Evolutionary conservation across 1,140 invertebrate species (phyloP).

Genomic region (Heliconius melpomene): DNA sequence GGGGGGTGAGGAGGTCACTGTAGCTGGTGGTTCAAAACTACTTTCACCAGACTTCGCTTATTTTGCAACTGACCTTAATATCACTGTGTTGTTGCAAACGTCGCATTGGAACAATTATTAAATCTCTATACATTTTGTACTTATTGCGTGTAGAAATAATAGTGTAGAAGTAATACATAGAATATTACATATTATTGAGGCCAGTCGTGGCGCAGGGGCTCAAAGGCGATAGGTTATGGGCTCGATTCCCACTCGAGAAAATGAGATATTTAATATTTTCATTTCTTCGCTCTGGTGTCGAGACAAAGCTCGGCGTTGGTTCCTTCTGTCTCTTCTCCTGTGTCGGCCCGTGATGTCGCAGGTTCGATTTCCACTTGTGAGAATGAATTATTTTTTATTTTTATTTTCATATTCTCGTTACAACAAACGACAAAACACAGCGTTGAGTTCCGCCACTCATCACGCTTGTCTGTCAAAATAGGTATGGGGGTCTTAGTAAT

Average conservation of each 20-base stretch:
- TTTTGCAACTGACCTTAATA: slow-evolving; percentile 71
- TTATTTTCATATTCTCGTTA: not conserved
- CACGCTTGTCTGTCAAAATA: not conserved
- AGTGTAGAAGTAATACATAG: too few species aligned
- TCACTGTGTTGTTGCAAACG: slow-evolving; percentile 52
- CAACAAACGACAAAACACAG: not conserved
- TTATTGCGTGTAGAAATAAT: slow-evolving; percentile 27
- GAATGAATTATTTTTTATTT: too few species aligned
- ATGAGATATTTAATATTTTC: too few species aligned
- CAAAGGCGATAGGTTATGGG: too few species aligned
- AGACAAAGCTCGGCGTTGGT: too few species aligned
- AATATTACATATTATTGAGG: too few species aligned
- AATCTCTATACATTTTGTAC: slow-evolving; percentile 46
- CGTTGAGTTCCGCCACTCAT: not conserved
- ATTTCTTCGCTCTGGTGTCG: too few species aligned
- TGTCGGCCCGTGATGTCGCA: too few species aligned
- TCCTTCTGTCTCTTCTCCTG: too few species aligned
- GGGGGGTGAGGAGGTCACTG: slow-evolving; percentile 36
- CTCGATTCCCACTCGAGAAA: too few species aligned
- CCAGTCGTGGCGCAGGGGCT: too few species aligned
- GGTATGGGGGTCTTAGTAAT: not conserved
- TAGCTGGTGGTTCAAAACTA: slow-evolving; percentile 53
- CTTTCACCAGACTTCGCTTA: slow-evolving; percentile 61
- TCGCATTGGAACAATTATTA: slow-evolving; percentile 60
- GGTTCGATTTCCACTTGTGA: too few species aligned